Base-by-base conservation (phyloP, 2,888 invertebrate species). In the Hemicrepidius hirtus region DNA sequence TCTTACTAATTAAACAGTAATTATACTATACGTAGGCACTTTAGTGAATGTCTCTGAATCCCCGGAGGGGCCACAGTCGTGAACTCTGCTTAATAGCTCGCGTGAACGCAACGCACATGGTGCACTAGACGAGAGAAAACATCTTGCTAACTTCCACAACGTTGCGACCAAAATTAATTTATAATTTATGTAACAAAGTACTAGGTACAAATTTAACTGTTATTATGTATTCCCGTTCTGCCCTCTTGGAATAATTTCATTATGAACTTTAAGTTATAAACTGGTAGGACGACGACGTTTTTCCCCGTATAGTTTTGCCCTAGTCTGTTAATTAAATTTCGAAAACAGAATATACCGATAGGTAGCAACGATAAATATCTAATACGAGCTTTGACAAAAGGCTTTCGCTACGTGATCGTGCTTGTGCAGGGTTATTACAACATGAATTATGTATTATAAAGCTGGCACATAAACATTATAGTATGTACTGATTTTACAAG, bases 391-490 rank as follows among this genome's bases (percentile, higher is more conserved):
- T 57, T 59, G 64, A 70, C 70, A 70, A 70, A 65, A 64, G 73
- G 68, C 73, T 63, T 69, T 69, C 28, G 68, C 65, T 50, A 57
- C 65, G 70, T 66, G 73, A 75, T 75, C 68, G 35, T 50, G 71
- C 66, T 63, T 67, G 71, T 74, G 71, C 62, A 69, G 57, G 64
- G 72, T 71, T 75, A 75, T 76, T 76, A 71, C 63, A 75, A 46
- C 74, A 73, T 77, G 75, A 77, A 77, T 77, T 77, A 77, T 77
- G 77, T 74, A 77, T 71, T 63, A 72, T 32, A 66, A 66, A 60
- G 68, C 44, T 18, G 35, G 21, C 57, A 24, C 32, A 67, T 57
- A 59, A 67, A 57, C 57, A 59, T 40, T 40, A 50, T 50, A 24
- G 20, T n/a, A n/a, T n/a, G 59, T 46, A 50, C 49, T 57, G 66